Conservation (phyloP, 2,888 invertebrate species). For the Ormyrus pomaceus region DNA sequence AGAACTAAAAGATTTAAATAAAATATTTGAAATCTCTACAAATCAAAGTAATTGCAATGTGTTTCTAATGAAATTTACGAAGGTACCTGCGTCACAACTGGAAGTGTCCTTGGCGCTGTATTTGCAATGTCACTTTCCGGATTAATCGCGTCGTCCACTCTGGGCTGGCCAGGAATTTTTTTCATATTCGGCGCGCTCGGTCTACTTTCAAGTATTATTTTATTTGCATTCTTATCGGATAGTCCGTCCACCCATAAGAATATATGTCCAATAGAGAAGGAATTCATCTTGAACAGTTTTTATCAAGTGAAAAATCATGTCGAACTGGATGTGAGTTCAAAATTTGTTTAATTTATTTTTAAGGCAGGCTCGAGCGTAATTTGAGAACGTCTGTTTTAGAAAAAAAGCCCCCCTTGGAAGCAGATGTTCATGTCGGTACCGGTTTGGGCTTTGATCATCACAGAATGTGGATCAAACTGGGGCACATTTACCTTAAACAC, state of each 20-base stretch:
- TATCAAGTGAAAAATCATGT: constrained; percentile 4
- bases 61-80: background rate
- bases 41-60: no score
- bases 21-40: no score
- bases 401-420: constrained; percentile 80
- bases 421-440: constrained; percentile 81
- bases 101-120: constrained; percentile 77
- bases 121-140: constrained; percentile 82
- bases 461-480: constrained; percentile 84
- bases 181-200: constrained; percentile 79
- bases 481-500: constrained; percentile 85
- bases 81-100: constrained; percentile 22
- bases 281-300: constrained; percentile 16
- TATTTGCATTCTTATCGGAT: constrained; percentile 79
- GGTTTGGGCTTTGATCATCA: constrained; percentile 80
- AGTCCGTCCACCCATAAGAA: constrained; percentile 78
- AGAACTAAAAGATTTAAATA: no score
- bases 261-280: constrained; percentile 78
- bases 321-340: constrained; percentile 4
- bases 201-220: constrained; percentile 77
- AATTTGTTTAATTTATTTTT: background rate
- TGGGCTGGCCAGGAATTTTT: constrained; percentile 84
- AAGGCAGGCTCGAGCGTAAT: background rate
- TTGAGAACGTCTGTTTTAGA: constrained; percentile 60
- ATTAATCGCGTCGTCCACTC: constrained; percentile 77